A percentile compares a stretch with the other conserved stretches of the same genome.
Evolutionary conservation across 1,140 invertebrate genomes (phyloP).

Genomic region (Dysdera silvatica): DNA sequence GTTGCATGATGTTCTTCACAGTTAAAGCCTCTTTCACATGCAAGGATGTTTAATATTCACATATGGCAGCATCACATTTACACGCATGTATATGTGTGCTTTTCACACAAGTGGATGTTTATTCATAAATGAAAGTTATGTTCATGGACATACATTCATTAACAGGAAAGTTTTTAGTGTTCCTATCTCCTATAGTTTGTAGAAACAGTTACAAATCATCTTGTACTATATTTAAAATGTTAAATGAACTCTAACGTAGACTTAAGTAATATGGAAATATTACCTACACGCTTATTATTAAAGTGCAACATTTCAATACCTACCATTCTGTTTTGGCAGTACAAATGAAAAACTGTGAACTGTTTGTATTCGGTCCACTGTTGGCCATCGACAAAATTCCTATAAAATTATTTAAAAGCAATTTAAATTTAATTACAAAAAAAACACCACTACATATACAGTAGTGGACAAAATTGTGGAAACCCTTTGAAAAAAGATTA

Average conservation of each 20-base stretch:
- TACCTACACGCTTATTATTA: not conserved
- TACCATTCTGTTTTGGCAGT: constrained; percentile 60
- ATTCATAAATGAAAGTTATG: too few species aligned
- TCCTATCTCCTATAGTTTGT: not conserved
- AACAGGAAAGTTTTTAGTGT: too few species aligned
- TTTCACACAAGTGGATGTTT: too few species aligned
- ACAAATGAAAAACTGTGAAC: constrained; percentile 91
- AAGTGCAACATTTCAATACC: constrained; percentile 8
- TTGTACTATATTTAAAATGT: not conserved
- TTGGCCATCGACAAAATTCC: constrained; percentile 88
- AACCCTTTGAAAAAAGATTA: too few species aligned
- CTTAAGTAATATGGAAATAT: not conserved
- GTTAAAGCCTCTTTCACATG: too few species aligned
- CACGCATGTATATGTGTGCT: too few species aligned
- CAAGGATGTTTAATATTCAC: too few species aligned
- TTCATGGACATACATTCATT: too few species aligned
- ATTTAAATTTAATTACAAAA: constrained; percentile 3
- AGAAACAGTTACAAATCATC: not conserved
- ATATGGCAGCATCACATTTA: too few species aligned
- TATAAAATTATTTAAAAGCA: too few species aligned
- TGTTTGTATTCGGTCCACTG: constrained; percentile 87
- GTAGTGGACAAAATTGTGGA: too few species aligned
- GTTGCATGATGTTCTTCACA: too few species aligned
- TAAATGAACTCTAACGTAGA: not conserved
- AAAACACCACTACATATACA: constrained; percentile 8